Evolutionary conservation across 2,797 vertebrate genomes (phyloP).

Genomic region (Sebastolobus alascanus): DNA sequence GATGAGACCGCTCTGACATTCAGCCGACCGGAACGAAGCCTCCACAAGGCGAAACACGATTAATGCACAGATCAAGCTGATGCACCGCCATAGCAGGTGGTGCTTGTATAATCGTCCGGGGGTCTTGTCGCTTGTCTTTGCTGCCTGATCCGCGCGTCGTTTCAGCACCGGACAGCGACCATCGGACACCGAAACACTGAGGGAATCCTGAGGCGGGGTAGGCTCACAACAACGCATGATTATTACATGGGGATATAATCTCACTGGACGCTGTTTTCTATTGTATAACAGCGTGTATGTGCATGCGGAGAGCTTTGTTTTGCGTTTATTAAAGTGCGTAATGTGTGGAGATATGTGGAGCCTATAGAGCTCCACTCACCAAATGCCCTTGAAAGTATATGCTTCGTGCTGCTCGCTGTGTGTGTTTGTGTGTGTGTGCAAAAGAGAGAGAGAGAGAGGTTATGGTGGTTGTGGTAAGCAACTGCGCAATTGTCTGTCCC

Average conservation of each 20-base stretch:
- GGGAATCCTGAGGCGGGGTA: conserved; percentile 74
- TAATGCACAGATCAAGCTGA: conserved; percentile 45
- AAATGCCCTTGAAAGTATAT: conserved; percentile 81
- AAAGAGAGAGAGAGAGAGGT: conserved; percentile 1
- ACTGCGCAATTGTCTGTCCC: conserved; percentile 82
- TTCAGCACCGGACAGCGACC: conserved; percentile 85
- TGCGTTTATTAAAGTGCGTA: neutral
- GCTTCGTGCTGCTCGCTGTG: conserved; percentile 32
- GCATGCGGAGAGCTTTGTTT: conserved; percentile 16
- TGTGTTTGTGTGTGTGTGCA: neutral
- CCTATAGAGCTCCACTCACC: conserved; percentile 33
- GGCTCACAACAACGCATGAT: conserved; percentile 4
- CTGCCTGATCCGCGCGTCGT: conserved; percentile 68
- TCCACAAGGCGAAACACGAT: conserved; percentile 4
- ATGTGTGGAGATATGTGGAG: conserved; percentile 31
- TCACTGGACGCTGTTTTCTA: neutral
- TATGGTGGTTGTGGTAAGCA: conserved; percentile 65
- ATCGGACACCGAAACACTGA: conserved; percentile 55
- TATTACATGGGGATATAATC: neutral
- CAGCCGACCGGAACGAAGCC: conserved; percentile 35
- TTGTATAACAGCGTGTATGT: neutral
- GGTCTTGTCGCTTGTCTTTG: conserved; percentile 54
- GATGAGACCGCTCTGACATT: conserved; percentile 72
- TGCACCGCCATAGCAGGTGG: conserved; percentile 67
- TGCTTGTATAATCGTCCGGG: conserved; percentile 62